These are phyloP conservation scores for Phrynocephalus forsythii DNA, from an alignment of 2,797 vertebrate genomes.

Conservation along the genomic window DNA sequence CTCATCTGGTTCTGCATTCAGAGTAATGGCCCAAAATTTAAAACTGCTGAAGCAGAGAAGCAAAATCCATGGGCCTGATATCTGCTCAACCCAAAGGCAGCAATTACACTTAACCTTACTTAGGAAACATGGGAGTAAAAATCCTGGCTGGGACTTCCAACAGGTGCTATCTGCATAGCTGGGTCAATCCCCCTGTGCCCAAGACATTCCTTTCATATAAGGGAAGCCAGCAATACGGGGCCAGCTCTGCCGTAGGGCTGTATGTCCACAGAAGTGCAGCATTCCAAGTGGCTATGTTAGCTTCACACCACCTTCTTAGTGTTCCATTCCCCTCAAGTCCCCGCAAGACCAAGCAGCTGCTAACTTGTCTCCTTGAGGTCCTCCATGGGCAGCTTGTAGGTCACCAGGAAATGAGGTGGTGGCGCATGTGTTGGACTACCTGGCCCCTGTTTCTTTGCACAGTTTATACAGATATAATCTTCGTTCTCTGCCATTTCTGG, in stretches of 20 bases:
- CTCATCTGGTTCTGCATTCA: conserved; percentile 40
- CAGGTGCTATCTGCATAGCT: conserved; percentile 65
- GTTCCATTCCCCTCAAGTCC: conserved; percentile 73
- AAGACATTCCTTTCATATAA: conserved; percentile 41
- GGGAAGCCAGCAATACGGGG: conserved; percentile 66
- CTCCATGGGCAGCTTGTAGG: conserved; percentile 80
- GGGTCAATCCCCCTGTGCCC: conserved; percentile 61
- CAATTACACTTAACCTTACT: conserved; percentile 52
- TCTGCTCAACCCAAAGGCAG: conserved; percentile 65
- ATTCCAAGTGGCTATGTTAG: conserved; percentile 65
- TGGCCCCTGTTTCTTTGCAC: conserved; percentile 84
- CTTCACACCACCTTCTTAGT: conserved; percentile 70
- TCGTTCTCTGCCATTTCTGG: conserved; percentile 98
- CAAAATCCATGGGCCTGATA: conserved; percentile 59
- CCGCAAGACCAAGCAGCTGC: conserved; percentile 74
- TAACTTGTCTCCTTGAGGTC: conserved; percentile 92
- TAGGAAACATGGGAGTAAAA: conserved; percentile 60
- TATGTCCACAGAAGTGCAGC: conserved; percentile 67
- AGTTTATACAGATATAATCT: conserved; percentile 97
- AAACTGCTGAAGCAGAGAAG: conserved; percentile 50
- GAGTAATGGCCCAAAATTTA: conserved; percentile 40
- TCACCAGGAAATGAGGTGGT: conserved; percentile 79
- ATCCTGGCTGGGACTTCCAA: conserved; percentile 60
- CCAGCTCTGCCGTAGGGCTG: conserved; percentile 65
- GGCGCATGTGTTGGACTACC: conserved; percentile 82